Conservation (phyloP, 2,797 vertebrate genomes). For the Poecilia wingei region DNA sequence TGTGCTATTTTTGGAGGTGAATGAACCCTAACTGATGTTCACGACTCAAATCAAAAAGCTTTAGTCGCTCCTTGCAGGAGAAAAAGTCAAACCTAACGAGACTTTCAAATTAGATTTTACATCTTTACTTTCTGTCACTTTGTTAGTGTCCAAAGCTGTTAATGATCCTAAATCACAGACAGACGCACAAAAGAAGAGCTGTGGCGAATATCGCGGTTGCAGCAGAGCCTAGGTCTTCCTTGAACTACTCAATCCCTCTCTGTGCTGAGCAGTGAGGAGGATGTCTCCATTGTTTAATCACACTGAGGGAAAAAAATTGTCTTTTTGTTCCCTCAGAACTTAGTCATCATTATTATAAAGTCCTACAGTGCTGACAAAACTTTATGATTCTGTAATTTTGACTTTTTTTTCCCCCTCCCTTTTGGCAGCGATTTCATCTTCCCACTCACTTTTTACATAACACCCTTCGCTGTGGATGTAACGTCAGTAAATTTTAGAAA, state of each 20-base stretch:
- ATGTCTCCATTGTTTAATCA: constrained; percentile 67
- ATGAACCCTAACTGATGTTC: background rate
- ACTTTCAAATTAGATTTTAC: background rate
- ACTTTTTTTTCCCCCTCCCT: constrained; percentile 43
- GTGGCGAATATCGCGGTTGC: constrained; percentile 42
- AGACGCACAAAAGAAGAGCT: constrained; percentile 17
- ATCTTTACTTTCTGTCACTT: background rate
- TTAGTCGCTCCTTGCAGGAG: background rate
- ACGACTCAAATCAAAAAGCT: background rate
- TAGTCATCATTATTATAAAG: constrained; percentile 45
- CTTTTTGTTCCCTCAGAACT: constrained; percentile 64
- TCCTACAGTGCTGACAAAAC: constrained; percentile 49
- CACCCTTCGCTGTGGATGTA: constrained; percentile 53
- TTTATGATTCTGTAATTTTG: constrained; percentile 60
- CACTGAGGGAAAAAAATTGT: constrained; percentile 57
- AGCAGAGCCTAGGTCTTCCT: constrained; percentile 36
- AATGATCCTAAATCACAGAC: background rate
- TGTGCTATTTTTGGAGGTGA: background rate
- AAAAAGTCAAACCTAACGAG: background rate
- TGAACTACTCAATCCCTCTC: constrained; percentile 41
- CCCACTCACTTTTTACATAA: constrained; percentile 72
- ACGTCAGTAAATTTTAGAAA: constrained; percentile 45
- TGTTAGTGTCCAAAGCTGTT: background rate
- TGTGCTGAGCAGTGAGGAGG: constrained; percentile 50
- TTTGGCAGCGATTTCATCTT: constrained; percentile 48